phyloP scores from a whole-genome alignment of 2,888 invertebrate genomes.

The Melitaea athalia region DNA sequence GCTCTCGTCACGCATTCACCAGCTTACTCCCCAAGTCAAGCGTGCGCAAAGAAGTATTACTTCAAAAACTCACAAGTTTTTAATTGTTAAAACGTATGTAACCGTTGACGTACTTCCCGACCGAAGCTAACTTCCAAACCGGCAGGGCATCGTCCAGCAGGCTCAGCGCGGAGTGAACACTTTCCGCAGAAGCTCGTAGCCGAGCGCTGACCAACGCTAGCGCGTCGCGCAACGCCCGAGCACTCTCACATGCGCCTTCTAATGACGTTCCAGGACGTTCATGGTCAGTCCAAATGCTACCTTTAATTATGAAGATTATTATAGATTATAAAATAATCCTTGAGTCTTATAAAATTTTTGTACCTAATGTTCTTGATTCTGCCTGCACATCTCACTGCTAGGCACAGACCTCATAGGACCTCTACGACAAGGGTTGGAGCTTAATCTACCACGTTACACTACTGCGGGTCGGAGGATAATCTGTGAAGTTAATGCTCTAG shows the following conservation, averaged over 20 bases:
- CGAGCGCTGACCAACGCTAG: constrained; percentile 65
- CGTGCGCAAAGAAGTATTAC: too few species aligned
- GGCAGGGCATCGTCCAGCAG: constrained; percentile 68
- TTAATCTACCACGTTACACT: too few species aligned
- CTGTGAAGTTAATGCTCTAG: too few species aligned
- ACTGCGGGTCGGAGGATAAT: too few species aligned
- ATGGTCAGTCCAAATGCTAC: constrained; percentile 58
- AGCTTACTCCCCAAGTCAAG: too few species aligned
- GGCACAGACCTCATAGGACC: too few species aligned
- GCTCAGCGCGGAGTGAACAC: constrained; percentile 63
- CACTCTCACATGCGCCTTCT: constrained; percentile 58
- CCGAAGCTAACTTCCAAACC: constrained; percentile 71
- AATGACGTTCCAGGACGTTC: constrained; percentile 58
- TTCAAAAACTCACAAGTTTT: background rate
- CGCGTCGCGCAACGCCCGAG: constrained; percentile 65
- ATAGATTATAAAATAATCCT: background rate
- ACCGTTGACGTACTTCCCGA: constrained; percentile 64
- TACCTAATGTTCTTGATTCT: too few species aligned
- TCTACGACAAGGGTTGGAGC: too few species aligned
- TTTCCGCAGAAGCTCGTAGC: constrained; percentile 67
- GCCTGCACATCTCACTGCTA: too few species aligned
- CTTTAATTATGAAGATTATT: constrained; percentile 46
- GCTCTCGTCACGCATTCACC: too few species aligned
- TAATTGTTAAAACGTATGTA: background rate
- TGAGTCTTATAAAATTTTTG: too few species aligned